These are phyloP conservation scores for Yponomeuta malinellus DNA, from an alignment of 2,888 invertebrate species.

Conservation along the genomic window DNA sequence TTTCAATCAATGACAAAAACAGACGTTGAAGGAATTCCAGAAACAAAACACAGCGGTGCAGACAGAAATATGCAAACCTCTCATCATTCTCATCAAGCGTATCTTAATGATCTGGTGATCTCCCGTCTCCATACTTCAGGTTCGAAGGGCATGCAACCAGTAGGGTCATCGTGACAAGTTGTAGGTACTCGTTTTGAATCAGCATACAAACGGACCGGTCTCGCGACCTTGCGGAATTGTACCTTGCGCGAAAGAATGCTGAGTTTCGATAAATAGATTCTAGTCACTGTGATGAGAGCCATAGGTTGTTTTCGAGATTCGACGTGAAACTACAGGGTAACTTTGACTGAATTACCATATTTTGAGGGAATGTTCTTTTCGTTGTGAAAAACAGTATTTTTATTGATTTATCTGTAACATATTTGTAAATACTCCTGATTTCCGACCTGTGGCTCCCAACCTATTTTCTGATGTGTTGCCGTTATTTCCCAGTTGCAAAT, in stretches of 20 bases:
- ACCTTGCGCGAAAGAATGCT: neutral
- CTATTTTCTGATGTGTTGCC: no score
- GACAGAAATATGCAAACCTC: neutral
- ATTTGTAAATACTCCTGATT: no score
- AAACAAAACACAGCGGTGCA: neutral
- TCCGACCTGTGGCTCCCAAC: no score
- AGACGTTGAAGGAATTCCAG: neutral
- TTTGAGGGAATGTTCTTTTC: no score
- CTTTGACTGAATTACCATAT: no score
- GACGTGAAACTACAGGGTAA: no score
- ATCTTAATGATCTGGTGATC: neutral
- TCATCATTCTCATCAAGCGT: neutral
- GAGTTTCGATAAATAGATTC: neutral
- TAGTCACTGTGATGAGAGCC: no score
- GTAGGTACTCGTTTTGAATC: neutral
- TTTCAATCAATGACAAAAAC: neutral
- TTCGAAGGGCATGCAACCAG: neutral
- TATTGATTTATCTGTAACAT: no score
- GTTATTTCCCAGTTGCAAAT: no score
- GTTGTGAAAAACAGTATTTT: no score
- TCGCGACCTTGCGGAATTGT: neutral
- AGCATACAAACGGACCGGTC: constrained; percentile 1
- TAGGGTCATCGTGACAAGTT: neutral
- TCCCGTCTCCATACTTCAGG: neutral
- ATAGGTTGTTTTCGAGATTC: no score